Conservation (phyloP, 2,113 vertebrate species). For the Ctenomys sociabilis region DNA sequence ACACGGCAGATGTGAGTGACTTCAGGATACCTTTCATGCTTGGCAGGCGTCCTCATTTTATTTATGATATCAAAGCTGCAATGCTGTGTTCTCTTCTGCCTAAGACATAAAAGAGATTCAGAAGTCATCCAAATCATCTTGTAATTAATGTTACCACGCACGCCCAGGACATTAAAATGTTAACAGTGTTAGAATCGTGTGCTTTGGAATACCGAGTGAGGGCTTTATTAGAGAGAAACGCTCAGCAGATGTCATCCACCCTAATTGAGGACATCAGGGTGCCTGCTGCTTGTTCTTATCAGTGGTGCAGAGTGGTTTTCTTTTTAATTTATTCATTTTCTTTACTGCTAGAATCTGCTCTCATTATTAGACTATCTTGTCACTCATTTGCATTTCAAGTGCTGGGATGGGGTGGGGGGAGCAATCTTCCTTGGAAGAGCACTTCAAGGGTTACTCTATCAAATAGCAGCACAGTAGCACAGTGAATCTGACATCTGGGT, state of each 20-base stretch:
- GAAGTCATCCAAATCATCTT: slow-evolving; percentile 97
- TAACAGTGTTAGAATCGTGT: slow-evolving; percentile 99
- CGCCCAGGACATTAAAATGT: slow-evolving; percentile 99
- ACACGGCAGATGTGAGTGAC: slow-evolving; percentile 90
- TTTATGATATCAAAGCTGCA: slow-evolving; percentile 97
- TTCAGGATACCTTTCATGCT: slow-evolving; percentile 91
- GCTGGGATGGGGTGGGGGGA: slow-evolving; percentile 91
- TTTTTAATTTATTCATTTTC: slow-evolving; percentile 98
- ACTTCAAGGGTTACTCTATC: slow-evolving; percentile 94
- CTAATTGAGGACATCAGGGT: slow-evolving; percentile 99
- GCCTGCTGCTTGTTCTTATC: slow-evolving; percentile 98
- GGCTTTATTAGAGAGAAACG: slow-evolving; percentile 98
- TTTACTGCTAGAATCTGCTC: slow-evolving; percentile 97
- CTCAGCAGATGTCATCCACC: slow-evolving; percentile 98
- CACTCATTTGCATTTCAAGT: slow-evolving; percentile 99
- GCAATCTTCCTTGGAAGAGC: slow-evolving; percentile 91
- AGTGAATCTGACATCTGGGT: slow-evolving; percentile 96
- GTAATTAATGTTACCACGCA: slow-evolving; percentile 99
- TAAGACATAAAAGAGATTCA: slow-evolving; percentile 98
- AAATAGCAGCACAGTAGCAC: slow-evolving; percentile 90
- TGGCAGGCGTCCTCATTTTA: slow-evolving; percentile 96
- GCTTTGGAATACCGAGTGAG: slow-evolving; percentile 99
- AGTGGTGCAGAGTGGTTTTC: slow-evolving; percentile 92
- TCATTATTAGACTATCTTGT: slow-evolving; percentile 99
- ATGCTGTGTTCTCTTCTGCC: slow-evolving; percentile 96